Base-by-base conservation (phyloP, 2,797 vertebrate species). In the Channallabes apus region DNA sequence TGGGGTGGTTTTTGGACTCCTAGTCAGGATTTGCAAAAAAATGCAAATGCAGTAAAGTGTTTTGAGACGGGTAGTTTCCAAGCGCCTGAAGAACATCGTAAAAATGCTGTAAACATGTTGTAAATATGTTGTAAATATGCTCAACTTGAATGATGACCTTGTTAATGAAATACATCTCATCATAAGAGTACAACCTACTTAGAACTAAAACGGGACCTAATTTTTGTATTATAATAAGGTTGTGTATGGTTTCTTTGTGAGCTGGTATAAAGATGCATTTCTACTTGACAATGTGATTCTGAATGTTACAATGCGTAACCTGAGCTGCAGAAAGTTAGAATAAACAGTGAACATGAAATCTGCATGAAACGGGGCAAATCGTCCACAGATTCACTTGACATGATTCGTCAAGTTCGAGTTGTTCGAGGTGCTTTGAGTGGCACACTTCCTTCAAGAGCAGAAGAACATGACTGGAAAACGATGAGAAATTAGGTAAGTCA, bases 91-190 rank as follows among this genome's bases (percentile, higher is more conserved):
- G 29, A 79, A 72, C 3, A 9, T 72, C 61, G 6, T 83, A 62
- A 83, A 83, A 79, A 77, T 71, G 65, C n/a, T 62, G 73, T 83
- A 82, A 54, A 78, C 65, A 41, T 77, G 80, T 69, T 62, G 80
- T 86, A 86, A 82, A 86, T 71, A 29, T 77, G 80, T 82, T 64
- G 80, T 86, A 86, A 83, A 86, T 72, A 64, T 82, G 27, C 67
- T 82, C 46, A 17, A 29, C 24, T 77, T 9, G 3, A 54, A 86
- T 69, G 20, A 18, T 78, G 27, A 86, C 12, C 64, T 71, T 29
- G 62, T 62, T 86, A 77, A 73, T 78, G 65, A 82, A 86, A 82
- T 58, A 78, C 72, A 38, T 80, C 24, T 15, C 54, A 62, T 1
- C 3, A 41, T 41, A 41, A n/a, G 59, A 62, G 32, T 62, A 27